Percentiles rank a stretch among this genome's conserved stretches.
phyloP scores from a whole-genome alignment of 1,140 invertebrate species.

The Vanessa tameamea region DNA sequence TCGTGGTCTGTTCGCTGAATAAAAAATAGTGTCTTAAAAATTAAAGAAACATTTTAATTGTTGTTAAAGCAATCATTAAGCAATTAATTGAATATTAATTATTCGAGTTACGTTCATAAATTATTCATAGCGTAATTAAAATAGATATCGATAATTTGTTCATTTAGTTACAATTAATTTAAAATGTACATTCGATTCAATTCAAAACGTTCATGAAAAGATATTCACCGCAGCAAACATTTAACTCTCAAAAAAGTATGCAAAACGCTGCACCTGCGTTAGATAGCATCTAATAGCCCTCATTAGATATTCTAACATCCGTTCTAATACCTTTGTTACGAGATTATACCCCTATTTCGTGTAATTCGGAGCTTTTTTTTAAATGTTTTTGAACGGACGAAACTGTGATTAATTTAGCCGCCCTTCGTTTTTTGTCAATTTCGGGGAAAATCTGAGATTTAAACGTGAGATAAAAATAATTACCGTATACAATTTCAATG shows the following conservation, averaged over 20 bases:
- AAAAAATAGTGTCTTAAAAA: no score
- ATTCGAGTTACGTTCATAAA: no score
- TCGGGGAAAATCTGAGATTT: slow-evolving; percentile 53
- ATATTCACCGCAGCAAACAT: not conserved
- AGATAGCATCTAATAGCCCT: slow-evolving; percentile 47
- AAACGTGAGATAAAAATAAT: slow-evolving; percentile 34
- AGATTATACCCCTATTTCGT: slow-evolving; percentile 45
- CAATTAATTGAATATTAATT: no score
- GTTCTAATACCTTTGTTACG: slow-evolving; percentile 56
- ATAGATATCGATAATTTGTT: no score
- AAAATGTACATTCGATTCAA: no score
- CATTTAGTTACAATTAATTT: no score
- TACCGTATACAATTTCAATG: slow-evolving; percentile 24
- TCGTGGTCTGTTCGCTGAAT: not conserved
- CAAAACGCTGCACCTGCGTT: slow-evolving; percentile 58
- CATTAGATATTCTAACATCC: slow-evolving; percentile 60
- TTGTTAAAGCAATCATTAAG: no score
- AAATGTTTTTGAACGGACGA: slow-evolving; percentile 28
- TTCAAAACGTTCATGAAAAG: no score
- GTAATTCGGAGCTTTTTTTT: slow-evolving; percentile 30
- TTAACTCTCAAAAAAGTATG: slow-evolving; percentile 39
- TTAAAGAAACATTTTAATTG: no score
- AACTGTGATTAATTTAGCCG: slow-evolving; percentile 35
- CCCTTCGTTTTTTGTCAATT: slow-evolving; percentile 48
- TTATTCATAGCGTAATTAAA: no score